Evolutionary conservation across 2,888 invertebrate species (phyloP).

Genomic region (Plusia festucae): DNA sequence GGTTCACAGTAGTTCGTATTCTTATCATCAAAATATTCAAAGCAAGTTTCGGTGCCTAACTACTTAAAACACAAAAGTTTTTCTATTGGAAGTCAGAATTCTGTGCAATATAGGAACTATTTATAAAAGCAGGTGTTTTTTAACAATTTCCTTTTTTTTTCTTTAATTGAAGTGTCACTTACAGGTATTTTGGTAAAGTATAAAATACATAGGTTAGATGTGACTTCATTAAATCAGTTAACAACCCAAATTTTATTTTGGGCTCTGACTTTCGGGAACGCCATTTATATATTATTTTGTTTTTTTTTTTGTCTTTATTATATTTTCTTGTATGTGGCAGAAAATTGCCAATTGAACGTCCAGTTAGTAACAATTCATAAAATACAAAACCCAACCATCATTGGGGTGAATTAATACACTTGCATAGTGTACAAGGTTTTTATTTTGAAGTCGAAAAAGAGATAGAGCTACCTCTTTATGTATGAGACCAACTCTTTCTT

Average conservation of each 20-base stretch:
- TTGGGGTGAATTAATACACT: too few species aligned
- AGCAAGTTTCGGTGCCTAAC: slow-evolving; percentile 17
- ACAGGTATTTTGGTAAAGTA: background rate
- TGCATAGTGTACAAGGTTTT: too few species aligned
- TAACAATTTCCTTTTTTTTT: background rate
- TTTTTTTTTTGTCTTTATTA: too few species aligned
- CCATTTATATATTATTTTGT: too few species aligned
- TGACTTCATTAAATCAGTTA: too few species aligned
- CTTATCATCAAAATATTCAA: slow-evolving; percentile 10
- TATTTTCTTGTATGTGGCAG: too few species aligned
- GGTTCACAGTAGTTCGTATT: slow-evolving; percentile 17
- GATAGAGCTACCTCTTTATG: background rate
- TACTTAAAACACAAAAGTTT: background rate
- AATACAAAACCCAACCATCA: too few species aligned
- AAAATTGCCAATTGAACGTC: too few species aligned
- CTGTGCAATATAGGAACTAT: slow-evolving; percentile 33
- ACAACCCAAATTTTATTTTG: too few species aligned
- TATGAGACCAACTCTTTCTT: background rate
- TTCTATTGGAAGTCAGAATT: slow-evolving; percentile 5
- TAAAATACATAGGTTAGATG: too few species aligned
- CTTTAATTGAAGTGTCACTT: slow-evolving; percentile 10
- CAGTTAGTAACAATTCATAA: too few species aligned
- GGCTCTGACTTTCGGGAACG: too few species aligned
- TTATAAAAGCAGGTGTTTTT: slow-evolving; percentile 30
- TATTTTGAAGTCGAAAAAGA: background rate